phyloP scores from a whole-genome alignment of 2,888 invertebrate genomes.

The Argynnis bischoffii region DNA sequence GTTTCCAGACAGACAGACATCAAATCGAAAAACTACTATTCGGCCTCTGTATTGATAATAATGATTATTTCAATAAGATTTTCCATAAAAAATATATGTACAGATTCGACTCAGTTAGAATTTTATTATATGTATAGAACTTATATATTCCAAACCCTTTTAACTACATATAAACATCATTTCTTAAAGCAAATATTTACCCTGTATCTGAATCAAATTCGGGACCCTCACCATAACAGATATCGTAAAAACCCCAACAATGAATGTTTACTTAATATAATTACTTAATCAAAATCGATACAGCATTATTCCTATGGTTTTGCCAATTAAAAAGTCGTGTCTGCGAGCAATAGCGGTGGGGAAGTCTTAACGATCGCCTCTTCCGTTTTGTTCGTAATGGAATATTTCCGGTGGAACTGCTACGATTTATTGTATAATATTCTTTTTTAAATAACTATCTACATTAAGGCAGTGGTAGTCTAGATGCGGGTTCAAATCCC shows the following conservation, averaged over 20 bases:
- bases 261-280: neutral
- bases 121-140: too few relatives aligned
- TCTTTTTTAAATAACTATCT: slow-evolving; percentile 12
- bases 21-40: too few relatives aligned
- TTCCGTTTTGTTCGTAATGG: slow-evolving; percentile 40
- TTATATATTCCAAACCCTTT: too few relatives aligned
- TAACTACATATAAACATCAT: too few relatives aligned
- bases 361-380: slow-evolving; percentile 38
- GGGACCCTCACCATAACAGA: too few relatives aligned
- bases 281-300: slow-evolving; percentile 9
- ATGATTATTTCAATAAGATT: too few relatives aligned
- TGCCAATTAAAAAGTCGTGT: slow-evolving; percentile 36
- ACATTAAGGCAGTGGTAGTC: neutral
- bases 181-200: neutral
- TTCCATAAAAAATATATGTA: too few relatives aligned
- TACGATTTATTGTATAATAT: slow-evolving; percentile 26
- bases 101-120: too few relatives aligned
- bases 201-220: neutral
- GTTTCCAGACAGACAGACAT: too few relatives aligned
- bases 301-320: slow-evolving; percentile 10
- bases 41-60: too few relatives aligned
- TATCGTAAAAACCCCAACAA: too few relatives aligned
- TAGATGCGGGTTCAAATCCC: too few relatives aligned
- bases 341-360: slow-evolving; percentile 38
- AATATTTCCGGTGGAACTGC: slow-evolving; percentile 35